Evolutionary conservation across 1,140 invertebrate genomes (phyloP), one percentile per base, ranked within the genome.

Genomic region (Macrocentrus cingulum): DNA sequence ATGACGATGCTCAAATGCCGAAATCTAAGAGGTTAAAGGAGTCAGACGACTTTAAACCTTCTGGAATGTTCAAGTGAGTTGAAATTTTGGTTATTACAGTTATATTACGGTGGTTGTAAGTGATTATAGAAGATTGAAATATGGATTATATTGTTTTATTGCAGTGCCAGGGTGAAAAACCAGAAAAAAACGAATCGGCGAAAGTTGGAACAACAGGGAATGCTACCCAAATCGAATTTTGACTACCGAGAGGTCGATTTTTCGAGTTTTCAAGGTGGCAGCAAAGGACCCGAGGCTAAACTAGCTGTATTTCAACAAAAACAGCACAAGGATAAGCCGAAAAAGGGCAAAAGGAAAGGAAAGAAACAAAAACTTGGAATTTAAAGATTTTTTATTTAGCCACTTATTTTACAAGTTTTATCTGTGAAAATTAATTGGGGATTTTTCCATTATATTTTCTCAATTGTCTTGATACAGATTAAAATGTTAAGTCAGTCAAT

Each of bases 211-310:
- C 5, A 59, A 16, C 66, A 68, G 39, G 68, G 68, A 16, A 65
- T 72, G 59, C 36, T 77, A 15, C 74, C 75, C 4, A 41, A 59
- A 6, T 20, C 64, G 18, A 51, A 42, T 19, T 77, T 75, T 23
- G 59, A 75, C 54, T 77, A 76, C 22, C 66, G 67, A 59, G 16
- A 46, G 0, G 68, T 77, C 5, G 72, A 76, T 20, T 76, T 77
- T 19, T 73, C 60, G 49, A 67, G 65, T 44, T 77, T 77, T 52
- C 71, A 75, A 68, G 75, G 75, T 39, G 75, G 75, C 6, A 77
- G 75, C 51, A 66, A 53, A 53, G 2, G 13, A 13, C 19, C 61
- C n/a, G 13, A 5, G 2, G 5, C 59, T 2, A 60, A 60, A 18
- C 42, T 53, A 20, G 39, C 60, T 1, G 50, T 57, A 1, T 70